phyloP scores from a whole-genome alignment of 2,113 vertebrate genomes.

The Clarias gariepinus region DNA sequence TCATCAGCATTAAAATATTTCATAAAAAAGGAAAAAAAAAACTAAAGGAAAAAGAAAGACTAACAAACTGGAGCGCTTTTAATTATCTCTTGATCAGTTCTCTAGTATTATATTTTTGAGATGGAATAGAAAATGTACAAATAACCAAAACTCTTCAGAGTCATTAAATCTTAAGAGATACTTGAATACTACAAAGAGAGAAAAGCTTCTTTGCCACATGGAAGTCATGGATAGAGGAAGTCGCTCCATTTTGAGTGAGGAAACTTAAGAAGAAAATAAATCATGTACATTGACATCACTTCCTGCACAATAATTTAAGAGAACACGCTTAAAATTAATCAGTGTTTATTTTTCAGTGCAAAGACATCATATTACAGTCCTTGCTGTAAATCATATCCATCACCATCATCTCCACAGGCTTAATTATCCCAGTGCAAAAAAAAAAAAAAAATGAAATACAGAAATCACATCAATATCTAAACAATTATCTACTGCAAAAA shows the following conservation, averaged over 20 bases:
- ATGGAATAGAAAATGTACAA: background rate
- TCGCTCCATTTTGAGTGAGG: background rate
- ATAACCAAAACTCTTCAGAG: background rate
- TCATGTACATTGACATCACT: background rate
- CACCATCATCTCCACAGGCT: background rate
- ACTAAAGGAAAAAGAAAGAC: background rate
- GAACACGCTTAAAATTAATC: background rate
- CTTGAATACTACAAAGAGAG: background rate
- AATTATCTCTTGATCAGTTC: background rate
- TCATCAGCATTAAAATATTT: background rate
- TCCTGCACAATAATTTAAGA: background rate
- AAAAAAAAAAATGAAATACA: background rate
- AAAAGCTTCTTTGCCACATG: background rate
- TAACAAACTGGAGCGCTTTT: background rate
- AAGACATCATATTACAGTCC: background rate
- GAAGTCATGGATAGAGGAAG: too few relatives aligned
- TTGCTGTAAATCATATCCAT: conserved; percentile 10
- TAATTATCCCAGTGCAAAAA: background rate
- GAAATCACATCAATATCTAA: background rate
- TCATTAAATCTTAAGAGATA: background rate
- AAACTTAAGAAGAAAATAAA: background rate
- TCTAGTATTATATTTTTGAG: background rate
- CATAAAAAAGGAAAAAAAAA: background rate
- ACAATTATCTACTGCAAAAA: background rate
- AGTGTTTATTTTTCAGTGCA: background rate